These are phyloP conservation scores for Metridium senile DNA, from an alignment of 92 coral and sea anemone genomes.

Conservation along the genomic window DNA sequence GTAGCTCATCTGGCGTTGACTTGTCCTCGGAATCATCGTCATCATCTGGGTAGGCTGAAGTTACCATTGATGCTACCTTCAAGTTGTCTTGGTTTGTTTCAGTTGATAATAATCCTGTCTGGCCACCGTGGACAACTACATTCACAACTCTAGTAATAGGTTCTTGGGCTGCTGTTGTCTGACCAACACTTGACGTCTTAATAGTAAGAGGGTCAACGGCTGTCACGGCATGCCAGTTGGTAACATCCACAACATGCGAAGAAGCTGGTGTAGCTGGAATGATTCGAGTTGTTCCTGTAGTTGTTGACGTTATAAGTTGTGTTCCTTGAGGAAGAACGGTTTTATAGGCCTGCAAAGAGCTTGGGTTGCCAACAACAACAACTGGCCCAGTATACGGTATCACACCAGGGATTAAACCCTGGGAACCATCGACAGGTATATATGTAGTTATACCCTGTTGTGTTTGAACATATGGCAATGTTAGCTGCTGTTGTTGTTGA, in stretches of 20 bases:
- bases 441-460: slow-evolving; percentile 31
- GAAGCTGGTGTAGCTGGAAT: slow-evolving; percentile 27
- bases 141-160: slow-evolving; percentile 11
- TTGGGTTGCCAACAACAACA: slow-evolving; percentile 25
- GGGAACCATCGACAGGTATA: slow-evolving; percentile 37
- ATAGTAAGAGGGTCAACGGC: slow-evolving; percentile 12
- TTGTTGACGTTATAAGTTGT: slow-evolving; percentile 33
- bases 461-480: slow-evolving; percentile 12
- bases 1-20: slow-evolving; percentile 59
- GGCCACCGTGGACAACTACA: slow-evolving; percentile 27
- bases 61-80: slow-evolving; percentile 36
- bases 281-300: slow-evolving; percentile 39
- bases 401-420: slow-evolving; percentile 27
- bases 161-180: slow-evolving; percentile 12
- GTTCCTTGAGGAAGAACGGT: slow-evolving; percentile 51
- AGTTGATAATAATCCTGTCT: background rate
- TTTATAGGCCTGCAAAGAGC: slow-evolving; percentile 28
- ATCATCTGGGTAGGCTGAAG: slow-evolving; percentile 28
- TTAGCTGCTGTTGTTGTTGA: slow-evolving; percentile 15
- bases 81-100: slow-evolving; percentile 6
- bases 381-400: slow-evolving; percentile 35
- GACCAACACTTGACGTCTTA: slow-evolving; percentile 18
- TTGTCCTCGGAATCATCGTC: slow-evolving; percentile 29
- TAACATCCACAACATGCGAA: slow-evolving; percentile 6
- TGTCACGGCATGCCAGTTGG: slow-evolving; percentile 28